Evolutionary conservation across 2,113 vertebrate species (phyloP), one percentile per base, ranked within the genome.

Genomic region (Chauna torquata): DNA sequence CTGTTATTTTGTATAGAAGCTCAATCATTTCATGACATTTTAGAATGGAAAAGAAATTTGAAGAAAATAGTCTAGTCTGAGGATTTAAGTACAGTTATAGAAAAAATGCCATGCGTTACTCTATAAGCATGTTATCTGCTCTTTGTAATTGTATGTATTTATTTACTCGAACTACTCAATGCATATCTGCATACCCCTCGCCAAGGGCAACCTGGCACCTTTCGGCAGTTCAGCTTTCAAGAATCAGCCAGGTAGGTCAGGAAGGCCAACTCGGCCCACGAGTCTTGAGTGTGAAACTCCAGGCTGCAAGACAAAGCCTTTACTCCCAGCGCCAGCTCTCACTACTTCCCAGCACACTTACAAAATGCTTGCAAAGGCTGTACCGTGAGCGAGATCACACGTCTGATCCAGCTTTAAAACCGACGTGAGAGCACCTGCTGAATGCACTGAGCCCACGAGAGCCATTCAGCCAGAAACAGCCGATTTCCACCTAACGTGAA

Each of bases 41-140:
- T 62, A 25, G 32, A 94, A 90, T 32, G 62, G 40, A 90, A 93
- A 95, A 70, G 68, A 42, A 25, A 57, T 66, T 86, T 91, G 57
- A 92, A 95, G 90, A 96, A 93, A 96, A 92, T 28, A 93, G 32
- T 81, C 82, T 93, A 82, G 52, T 68, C 86, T 86, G 79, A 89
- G 22, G 59, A 80, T 85, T 97, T 94, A 88, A 72, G 85, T 75
- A 57, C 9, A 16, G 28, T 52, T 94, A 84, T 55, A 88, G 30
- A 94, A 36, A 85, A 94, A 93, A 69, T 34, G 85, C 24, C 7
- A 3, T 54, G 55, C 24, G 23, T 64, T 68, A 62, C n/a, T 59
- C 23, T 69, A 27, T 16, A 59, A 50, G 59, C 32, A 85, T 1
- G 1, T 69, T 82, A 65, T 82, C 40, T 34, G 40, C 24, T 65